Evolutionary conservation across 2,888 invertebrate species (phyloP).

Genomic region (Pollenia labialis): DNA sequence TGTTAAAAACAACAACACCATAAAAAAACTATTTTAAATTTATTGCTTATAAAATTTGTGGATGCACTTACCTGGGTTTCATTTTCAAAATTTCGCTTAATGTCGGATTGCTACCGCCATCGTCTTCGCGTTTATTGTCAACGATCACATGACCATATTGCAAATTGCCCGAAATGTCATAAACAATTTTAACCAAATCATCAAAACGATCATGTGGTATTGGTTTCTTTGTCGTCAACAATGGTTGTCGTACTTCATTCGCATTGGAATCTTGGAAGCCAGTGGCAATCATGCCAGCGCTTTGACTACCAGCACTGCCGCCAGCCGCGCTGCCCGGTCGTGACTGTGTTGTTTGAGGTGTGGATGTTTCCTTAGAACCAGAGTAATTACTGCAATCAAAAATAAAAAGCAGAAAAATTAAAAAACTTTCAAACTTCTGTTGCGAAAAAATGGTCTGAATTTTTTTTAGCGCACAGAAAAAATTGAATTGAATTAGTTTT

Average conservation of each 20-base stretch:
- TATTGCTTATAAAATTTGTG: too few relatives aligned
- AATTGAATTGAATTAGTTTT: slow-evolving; percentile 28
- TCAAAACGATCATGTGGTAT: slow-evolving; percentile 82
- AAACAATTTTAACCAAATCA: slow-evolving; percentile 79
- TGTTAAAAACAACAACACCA: too few relatives aligned
- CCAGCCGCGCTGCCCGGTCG: slow-evolving; percentile 75
- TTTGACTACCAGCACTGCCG: slow-evolving; percentile 78
- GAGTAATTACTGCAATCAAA: slow-evolving; percentile 82
- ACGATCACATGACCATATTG: slow-evolving; percentile 83
- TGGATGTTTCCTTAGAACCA: slow-evolving; percentile 83
- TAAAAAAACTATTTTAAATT: too few relatives aligned
- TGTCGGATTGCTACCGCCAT: slow-evolving; percentile 87
- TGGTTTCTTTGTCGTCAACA: slow-evolving; percentile 80
- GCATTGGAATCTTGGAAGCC: slow-evolving; percentile 76
- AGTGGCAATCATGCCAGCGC: slow-evolving; percentile 76
- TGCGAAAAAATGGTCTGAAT: not conserved
- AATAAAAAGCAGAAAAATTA: slow-evolving; percentile 8
- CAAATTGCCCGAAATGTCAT: slow-evolving; percentile 75
- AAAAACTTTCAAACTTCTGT: slow-evolving; percentile 21
- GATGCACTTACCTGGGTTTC: slow-evolving; percentile 83
- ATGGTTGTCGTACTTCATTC: slow-evolving; percentile 74
- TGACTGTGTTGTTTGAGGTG: slow-evolving; percentile 78
- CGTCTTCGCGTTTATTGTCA: slow-evolving; percentile 83
- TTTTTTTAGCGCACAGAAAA: not conserved
- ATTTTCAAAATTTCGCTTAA: slow-evolving; percentile 88